phyloP scores from a whole-genome alignment of 2,888 invertebrate genomes.

The Eupithecia subumbrata region DNA sequence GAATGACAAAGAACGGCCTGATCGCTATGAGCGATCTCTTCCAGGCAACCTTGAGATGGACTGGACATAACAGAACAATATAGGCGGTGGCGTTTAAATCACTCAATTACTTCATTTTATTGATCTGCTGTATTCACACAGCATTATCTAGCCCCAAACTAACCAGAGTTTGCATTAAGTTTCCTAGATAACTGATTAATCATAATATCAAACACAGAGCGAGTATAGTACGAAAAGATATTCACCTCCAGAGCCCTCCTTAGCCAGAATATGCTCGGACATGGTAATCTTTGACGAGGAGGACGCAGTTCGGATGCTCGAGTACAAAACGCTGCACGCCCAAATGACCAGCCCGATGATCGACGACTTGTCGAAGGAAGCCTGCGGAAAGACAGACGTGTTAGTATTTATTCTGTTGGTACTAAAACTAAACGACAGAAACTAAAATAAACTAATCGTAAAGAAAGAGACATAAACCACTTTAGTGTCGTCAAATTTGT shows the following conservation, averaged over 20 bases:
- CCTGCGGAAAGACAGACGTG: conserved; percentile 51
- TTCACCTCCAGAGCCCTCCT: conserved; percentile 88
- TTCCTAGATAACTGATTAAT: background rate
- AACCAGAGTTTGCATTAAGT: background rate
- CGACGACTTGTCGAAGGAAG: conserved; percentile 93
- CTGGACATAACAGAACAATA: too few relatives aligned
- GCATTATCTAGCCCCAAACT: background rate
- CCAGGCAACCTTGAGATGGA: too few relatives aligned
- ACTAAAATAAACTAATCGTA: too few relatives aligned
- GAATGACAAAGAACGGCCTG: too few relatives aligned
- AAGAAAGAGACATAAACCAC: too few relatives aligned
- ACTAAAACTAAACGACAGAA: background rate
- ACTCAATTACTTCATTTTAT: too few relatives aligned
- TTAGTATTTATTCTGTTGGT: background rate
- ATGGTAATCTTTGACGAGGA: conserved; percentile 96
- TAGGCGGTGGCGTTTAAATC: too few relatives aligned
- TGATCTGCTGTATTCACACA: background rate
- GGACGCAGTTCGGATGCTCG: conserved; percentile 96
- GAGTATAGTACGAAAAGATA: conserved; percentile 47
- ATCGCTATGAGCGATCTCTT: too few relatives aligned
- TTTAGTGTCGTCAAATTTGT: too few relatives aligned
- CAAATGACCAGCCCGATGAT: conserved; percentile 96
- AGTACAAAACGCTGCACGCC: conserved; percentile 97
- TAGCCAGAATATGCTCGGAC: conserved; percentile 90
- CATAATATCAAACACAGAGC: conserved; percentile 34